A percentile compares a stretch with the other conserved stretches of the same genome.
Evolutionary conservation across 2,113 vertebrate species (phyloP).

Genomic region (Pterophyllum scalare): DNA sequence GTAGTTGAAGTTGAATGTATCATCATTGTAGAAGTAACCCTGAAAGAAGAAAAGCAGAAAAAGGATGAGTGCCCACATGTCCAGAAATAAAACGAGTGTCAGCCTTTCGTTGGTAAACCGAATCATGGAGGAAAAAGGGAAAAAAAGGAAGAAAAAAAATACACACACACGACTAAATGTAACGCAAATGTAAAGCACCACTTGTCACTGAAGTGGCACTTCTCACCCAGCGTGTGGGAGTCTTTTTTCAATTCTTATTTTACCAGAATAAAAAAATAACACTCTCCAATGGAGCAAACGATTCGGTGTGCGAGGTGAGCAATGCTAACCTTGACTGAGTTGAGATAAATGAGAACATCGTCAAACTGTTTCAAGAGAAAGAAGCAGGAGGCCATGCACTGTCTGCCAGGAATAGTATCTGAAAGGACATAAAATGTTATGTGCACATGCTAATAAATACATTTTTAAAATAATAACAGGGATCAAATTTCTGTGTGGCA

Average conservation of each 20-base stretch:
- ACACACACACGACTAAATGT: background rate
- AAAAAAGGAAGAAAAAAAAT: background rate
- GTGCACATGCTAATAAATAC: background rate
- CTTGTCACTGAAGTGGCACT: slow-evolving; percentile 25
- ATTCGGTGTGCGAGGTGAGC: background rate
- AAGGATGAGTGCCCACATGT: background rate
- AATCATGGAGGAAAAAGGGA: background rate
- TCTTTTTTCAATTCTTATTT: background rate
- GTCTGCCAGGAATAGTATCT: slow-evolving; percentile 97
- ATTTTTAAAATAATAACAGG: background rate
- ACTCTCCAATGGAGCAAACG: background rate
- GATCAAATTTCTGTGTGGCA: slow-evolving; percentile 27
- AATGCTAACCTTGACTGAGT: slow-evolving; percentile 92
- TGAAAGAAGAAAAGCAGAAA: slow-evolving; percentile 64
- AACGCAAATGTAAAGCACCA: slow-evolving; percentile 15
- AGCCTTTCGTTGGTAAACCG: background rate
- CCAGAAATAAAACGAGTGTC: background rate
- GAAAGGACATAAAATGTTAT: slow-evolving; percentile 47
- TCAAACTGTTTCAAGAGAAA: slow-evolving; percentile 95
- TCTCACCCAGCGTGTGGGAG: slow-evolving; percentile 19
- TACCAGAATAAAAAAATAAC: background rate
- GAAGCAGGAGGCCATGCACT: slow-evolving; percentile 98
- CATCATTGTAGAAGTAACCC: slow-evolving; percentile 97
- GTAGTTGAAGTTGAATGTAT: slow-evolving; percentile 98
- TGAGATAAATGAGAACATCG: slow-evolving; percentile 96